phyloP scores from a whole-genome alignment of 2,113 vertebrate genomes.

The Poicephalus meyeri region DNA sequence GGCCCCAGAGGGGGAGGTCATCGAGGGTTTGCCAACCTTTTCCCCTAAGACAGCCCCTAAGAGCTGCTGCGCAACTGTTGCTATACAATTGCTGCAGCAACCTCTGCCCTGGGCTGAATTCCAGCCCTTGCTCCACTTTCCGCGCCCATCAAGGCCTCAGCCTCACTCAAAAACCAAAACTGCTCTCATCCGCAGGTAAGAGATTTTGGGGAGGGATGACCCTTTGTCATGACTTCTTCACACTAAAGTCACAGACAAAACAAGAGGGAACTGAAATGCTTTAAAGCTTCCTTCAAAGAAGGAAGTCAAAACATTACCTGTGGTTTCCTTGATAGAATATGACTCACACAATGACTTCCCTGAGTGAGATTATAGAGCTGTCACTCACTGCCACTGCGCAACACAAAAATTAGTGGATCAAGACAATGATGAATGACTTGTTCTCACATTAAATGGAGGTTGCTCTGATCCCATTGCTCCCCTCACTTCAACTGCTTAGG shows the following conservation, averaged over 20 bases:
- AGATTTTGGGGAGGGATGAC: not conserved
- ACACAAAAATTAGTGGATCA: not conserved
- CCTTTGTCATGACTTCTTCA: not conserved
- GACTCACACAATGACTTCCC: not conserved
- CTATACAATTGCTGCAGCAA: not conserved
- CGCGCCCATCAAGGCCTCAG: not conserved
- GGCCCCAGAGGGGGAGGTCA: not conserved
- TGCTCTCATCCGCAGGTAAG: not conserved
- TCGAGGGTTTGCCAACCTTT: not conserved
- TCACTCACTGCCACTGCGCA: not conserved
- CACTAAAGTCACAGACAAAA: not conserved
- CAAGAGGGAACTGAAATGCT: not conserved
- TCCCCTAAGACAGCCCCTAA: not conserved
- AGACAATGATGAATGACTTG: not conserved
- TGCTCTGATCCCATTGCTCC: not conserved
- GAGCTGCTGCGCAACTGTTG: not conserved
- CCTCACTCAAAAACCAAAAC: not conserved
- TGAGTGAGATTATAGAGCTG: not conserved
- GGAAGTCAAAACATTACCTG: not conserved
- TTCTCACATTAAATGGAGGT: accelerated
- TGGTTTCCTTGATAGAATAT: not conserved
- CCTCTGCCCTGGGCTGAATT: not conserved
- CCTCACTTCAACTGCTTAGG: not conserved
- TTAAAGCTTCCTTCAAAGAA: not conserved
- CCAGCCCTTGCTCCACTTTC: not conserved